Conservation (phyloP, 2,888 invertebrate genomes). For the Pasiphila rectangulata region DNA sequence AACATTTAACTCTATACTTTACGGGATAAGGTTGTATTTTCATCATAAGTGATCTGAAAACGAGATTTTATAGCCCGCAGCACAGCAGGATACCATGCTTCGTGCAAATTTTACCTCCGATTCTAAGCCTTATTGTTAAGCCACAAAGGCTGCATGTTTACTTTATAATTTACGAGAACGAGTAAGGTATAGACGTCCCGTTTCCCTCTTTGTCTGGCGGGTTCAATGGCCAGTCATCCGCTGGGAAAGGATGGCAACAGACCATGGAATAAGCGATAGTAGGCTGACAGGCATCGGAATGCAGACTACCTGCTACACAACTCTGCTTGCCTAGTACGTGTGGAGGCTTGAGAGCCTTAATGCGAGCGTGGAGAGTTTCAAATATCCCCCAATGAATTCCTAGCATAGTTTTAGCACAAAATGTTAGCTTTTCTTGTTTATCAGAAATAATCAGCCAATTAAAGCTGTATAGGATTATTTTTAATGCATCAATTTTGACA, state of each 20-base stretch:
- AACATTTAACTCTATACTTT: constrained; percentile 33
- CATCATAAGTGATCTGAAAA: constrained; percentile 22
- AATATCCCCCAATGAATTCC: constrained; percentile 2
- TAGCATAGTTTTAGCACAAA: neutral
- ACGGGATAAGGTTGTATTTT: constrained; percentile 31
- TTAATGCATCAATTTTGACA: too few species aligned
- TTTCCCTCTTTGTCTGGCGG: constrained; percentile 58
- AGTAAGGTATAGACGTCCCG: constrained; percentile 55
- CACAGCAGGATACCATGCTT: constrained; percentile 47
- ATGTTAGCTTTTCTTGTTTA: too few species aligned
- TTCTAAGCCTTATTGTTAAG: constrained; percentile 25
- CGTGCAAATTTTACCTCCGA: constrained; percentile 24
- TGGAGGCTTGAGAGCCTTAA: constrained; percentile 63
- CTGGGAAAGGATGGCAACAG: constrained; percentile 49
- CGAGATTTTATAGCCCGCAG: constrained; percentile 42
- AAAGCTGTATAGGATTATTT: too few species aligned
- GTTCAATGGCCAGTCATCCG: constrained; percentile 64
- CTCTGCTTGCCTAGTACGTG: constrained; percentile 63
- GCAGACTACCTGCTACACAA: constrained; percentile 44
- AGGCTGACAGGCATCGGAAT: constrained; percentile 47
- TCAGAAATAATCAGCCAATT: too few species aligned
- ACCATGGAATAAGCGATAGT: constrained; percentile 24
- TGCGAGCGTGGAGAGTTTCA: constrained; percentile 36
- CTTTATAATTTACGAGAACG: constrained; percentile 31
- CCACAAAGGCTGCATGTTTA: constrained; percentile 20